Evolutionary conservation across 2,888 invertebrate genomes (phyloP).

Genomic region (Laothoe populi): DNA sequence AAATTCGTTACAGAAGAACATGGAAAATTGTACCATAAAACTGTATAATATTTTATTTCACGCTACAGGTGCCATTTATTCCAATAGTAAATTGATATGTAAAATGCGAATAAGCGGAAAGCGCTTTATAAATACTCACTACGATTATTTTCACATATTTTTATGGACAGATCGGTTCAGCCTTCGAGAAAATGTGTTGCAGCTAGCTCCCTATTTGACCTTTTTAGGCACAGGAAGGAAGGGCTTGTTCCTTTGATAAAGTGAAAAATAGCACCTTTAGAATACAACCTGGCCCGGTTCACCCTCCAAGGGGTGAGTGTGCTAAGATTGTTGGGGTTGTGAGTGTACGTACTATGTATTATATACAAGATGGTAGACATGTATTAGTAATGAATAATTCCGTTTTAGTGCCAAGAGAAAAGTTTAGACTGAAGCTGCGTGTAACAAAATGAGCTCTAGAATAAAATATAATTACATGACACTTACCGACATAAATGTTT

Average conservation of each 20-base stretch:
- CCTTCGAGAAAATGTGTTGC: conserved; percentile 64
- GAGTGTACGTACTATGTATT: conserved; percentile 7
- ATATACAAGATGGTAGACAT: background rate
- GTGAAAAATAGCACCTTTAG: conserved; percentile 76
- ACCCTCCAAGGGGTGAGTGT: conserved; percentile 52
- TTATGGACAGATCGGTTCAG: conserved; percentile 48
- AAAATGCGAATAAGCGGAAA: background rate
- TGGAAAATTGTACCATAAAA: background rate
- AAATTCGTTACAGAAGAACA: background rate
- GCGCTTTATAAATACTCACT: conserved; percentile 9
- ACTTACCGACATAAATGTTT: no score
- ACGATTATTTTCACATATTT: conserved; percentile 25
- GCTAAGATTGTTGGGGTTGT: conserved; percentile 18
- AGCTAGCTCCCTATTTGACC: conserved; percentile 69
- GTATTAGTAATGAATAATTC: conserved; percentile 13
- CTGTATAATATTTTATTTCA: conserved; percentile 1
- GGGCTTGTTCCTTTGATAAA: conserved; percentile 77
- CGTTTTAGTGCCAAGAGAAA: background rate
- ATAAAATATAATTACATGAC: no score
- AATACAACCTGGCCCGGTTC: conserved; percentile 64
- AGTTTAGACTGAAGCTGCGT: background rate
- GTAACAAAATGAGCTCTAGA: background rate
- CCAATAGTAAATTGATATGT: background rate
- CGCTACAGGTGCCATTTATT: conserved; percentile 7
- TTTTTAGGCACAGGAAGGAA: conserved; percentile 74